phyloP scores from a whole-genome alignment of 2,113 vertebrate species.

The Orcinus orca region DNA sequence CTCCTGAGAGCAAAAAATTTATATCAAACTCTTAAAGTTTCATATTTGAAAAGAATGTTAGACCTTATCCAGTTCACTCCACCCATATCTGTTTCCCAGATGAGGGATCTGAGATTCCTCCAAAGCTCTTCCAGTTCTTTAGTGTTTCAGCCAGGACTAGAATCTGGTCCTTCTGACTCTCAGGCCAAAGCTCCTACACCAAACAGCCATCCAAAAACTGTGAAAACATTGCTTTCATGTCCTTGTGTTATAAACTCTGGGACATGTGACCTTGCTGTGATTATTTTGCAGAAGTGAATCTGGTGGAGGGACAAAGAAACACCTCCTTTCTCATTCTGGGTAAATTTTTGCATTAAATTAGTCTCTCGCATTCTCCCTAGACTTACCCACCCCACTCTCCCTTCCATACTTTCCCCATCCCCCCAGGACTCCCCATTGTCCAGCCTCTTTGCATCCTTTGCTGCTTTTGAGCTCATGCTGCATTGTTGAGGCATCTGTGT shows the following conservation, averaged over 20 bases:
- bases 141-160: not conserved
- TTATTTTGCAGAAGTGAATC: not conserved
- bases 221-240: not conserved
- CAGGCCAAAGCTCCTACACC: not conserved
- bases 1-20: not conserved
- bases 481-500: not conserved
- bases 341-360: not conserved
- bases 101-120: not conserved
- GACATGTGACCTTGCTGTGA: not conserved
- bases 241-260: not conserved
- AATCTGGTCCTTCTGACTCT: not conserved
- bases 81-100: not conserved
- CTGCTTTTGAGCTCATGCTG: not conserved
- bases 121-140: not conserved
- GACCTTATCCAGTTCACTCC: not conserved
- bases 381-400: not conserved
- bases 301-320: not conserved
- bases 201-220: not conserved
- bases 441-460: not conserved
- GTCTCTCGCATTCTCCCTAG: not conserved
- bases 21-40: slow-evolving; percentile 28
- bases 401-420: not conserved
- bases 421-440: too few relatives aligned
- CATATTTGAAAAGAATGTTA: not conserved
- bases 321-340: not conserved